phyloP scores from a whole-genome alignment of 2,113 vertebrate genomes.

The Pomatorhinus ruficollis region DNA sequence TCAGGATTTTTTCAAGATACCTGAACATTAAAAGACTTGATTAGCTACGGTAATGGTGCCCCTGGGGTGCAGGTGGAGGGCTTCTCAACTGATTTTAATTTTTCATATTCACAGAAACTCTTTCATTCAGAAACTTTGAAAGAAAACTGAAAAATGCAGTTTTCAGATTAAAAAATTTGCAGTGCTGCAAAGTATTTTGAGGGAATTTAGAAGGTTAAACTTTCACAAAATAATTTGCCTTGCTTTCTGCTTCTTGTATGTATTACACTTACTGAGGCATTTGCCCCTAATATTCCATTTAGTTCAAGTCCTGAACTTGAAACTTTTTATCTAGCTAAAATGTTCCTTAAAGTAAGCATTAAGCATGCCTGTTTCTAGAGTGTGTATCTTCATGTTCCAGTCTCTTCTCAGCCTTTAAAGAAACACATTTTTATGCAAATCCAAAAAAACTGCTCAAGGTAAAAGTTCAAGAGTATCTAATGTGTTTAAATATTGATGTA shows the following conservation, averaged over 20 bases:
- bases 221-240: neutral
- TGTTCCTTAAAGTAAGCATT: neutral
- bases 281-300: neutral
- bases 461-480: constrained; percentile 30
- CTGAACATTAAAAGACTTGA: neutral
- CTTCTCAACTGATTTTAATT: neutral
- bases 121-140: neutral
- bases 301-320: neutral
- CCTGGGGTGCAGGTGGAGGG: neutral
- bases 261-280: neutral
- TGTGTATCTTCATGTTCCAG: neutral
- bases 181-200: neutral
- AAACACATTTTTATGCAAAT: constrained; percentile 16
- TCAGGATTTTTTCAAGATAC: neutral
- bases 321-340: constrained; percentile 8
- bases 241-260: neutral
- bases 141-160: neutral
- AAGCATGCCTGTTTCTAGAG: neutral
- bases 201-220: neutral
- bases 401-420: neutral
- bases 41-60: neutral
- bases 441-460: constrained; percentile 20
- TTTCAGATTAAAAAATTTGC: neutral
- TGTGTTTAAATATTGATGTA: constrained; percentile 26
- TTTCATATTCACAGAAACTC: neutral